phyloP scores from a whole-genome alignment of 1,140 invertebrate genomes.

The Thereuonema tuberculata region DNA sequence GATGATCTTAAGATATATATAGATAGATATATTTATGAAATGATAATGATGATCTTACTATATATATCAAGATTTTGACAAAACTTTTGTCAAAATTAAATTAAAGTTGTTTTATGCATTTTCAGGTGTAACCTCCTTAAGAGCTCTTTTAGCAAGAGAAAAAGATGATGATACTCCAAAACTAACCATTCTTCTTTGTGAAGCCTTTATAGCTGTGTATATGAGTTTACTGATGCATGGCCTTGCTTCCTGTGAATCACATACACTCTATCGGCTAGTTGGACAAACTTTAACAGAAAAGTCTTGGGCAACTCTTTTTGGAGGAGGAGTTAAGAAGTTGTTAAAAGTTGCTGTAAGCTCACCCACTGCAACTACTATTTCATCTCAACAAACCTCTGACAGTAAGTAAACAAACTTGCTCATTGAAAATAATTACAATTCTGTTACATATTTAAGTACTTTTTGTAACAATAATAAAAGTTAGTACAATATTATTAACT shows the following conservation, averaged over 20 bases:
- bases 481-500: too few relatives aligned
- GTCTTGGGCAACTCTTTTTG: constrained; percentile 79
- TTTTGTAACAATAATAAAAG: too few relatives aligned
- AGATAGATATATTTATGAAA: too few relatives aligned
- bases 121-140: constrained; percentile 69
- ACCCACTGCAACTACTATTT: constrained; percentile 16
- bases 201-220: constrained; percentile 84
- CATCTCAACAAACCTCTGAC: constrained; percentile 15
- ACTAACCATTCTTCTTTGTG: constrained; percentile 77
- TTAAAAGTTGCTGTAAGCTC: constrained; percentile 51
- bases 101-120: too few relatives aligned
- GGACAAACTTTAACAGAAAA: constrained; percentile 65
- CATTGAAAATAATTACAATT: neutral
- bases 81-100: too few relatives aligned
- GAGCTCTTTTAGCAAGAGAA: constrained; percentile 74
- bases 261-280: constrained; percentile 66
- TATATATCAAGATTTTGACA: too few relatives aligned
- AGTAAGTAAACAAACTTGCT: constrained; percentile 14
- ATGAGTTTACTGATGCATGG: constrained; percentile 85
- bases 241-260: constrained; percentile 83
- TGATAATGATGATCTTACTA: too few relatives aligned
- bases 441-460: too few relatives aligned
- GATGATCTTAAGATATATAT: too few relatives aligned
- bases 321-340: constrained; percentile 84
- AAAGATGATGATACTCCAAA: constrained; percentile 93